Conservation (phyloP, 2,888 invertebrate genomes). For the Amphipyra berbera region DNA sequence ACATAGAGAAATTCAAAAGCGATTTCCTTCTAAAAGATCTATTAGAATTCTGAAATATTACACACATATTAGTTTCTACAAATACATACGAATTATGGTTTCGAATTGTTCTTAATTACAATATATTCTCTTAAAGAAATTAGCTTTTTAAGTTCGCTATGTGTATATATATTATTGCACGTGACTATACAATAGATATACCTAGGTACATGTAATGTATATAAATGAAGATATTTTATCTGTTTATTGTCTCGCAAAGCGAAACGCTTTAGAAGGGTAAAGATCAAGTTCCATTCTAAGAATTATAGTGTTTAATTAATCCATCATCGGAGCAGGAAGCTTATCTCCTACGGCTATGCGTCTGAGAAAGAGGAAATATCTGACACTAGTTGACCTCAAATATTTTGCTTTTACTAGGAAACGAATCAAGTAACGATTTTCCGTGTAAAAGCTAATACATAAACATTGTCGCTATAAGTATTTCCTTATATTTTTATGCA, state of each 20-base stretch:
- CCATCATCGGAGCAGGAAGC: conserved; percentile 44
- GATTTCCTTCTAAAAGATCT: too few species aligned
- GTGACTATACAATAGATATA: too few species aligned
- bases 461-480: neutral
- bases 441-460: neutral
- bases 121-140: too few species aligned
- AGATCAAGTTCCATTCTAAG: conserved; percentile 47
- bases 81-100: too few species aligned
- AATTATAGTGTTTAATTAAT: conserved; percentile 36
- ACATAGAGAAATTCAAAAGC: too few species aligned
- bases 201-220: neutral
- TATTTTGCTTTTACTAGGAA: conserved; percentile 37
- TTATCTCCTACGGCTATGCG: conserved; percentile 26
- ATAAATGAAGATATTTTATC: conserved; percentile 24
- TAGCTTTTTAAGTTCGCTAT: too few species aligned
- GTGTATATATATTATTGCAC: too few species aligned
- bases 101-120: too few species aligned
- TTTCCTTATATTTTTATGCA: neutral
- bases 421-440: conserved; percentile 7
- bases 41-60: too few species aligned
- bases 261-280: conserved; percentile 31
- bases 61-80: too few species aligned
- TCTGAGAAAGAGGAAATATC: conserved; percentile 42
- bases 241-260: conserved; percentile 29
- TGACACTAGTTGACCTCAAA: conserved; percentile 51